Evolutionary conservation across 2,113 vertebrate species (phyloP), one percentile per base, ranked within the genome.

Genomic region (Symphodus melops): DNA sequence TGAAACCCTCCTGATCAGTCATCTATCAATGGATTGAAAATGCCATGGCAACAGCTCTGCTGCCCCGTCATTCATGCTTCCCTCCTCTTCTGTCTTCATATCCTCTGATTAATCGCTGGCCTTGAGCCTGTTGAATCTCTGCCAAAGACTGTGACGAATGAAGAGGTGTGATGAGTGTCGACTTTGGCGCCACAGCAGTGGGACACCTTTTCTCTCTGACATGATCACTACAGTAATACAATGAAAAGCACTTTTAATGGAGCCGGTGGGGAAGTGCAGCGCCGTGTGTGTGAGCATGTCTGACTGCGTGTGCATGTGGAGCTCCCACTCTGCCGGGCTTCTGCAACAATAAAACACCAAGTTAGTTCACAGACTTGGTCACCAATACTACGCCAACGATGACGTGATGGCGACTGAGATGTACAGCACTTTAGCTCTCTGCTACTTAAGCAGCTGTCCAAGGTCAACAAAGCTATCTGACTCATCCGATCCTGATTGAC

Each of bases 41-140:
- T 74, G 89, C 76, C 87, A 86, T 84, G 86, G 87, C 82, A 88
- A 88, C 84, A 71, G 72, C 77, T 25, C 25, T 73, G 72, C 80
- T 33, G 56, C 52, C 9, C 82, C 77, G 70, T 83, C 64, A 33
- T 81, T 9, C 17, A 19, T 81, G 25, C 76, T 73, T 79, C 44
- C 72, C 68, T 79, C 58, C 20, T 37, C 67, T 51, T 75, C 41
- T 77, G 69, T 78, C 57, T 82, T 70, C 56, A 56, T 60, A 67
- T 46, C 65, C 46, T 82, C 71, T 82, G 80, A 82, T 82, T 84
- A 82, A 88, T 84, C 67, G 54, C 61, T 83, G 78, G 79, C 85
- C 77, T 79, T 81, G 72, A 77, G 83, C 81, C 83, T 52, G 57
- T 67, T 85, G 86, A 81, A 57, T 71, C 59, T 41, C 53, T 1